A percentile compares a stretch with the other conserved stretches of the same genome.
Conservation (phyloP, 2,888 invertebrate genomes). For the Hermaeophaga mercurialis region DNA sequence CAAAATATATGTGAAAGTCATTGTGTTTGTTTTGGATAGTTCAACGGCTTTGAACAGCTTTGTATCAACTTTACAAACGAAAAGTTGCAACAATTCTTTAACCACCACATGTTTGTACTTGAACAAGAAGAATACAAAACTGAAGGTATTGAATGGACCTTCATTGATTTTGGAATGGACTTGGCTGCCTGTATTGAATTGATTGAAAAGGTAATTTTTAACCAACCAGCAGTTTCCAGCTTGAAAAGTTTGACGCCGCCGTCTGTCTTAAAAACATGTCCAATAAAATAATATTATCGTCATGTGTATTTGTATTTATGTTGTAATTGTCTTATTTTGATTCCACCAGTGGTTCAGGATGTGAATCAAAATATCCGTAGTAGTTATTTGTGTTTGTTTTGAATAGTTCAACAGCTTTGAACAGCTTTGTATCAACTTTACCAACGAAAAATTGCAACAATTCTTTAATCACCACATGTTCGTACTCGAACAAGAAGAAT, state of each 20-base stretch:
- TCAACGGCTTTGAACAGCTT: constrained; percentile 90
- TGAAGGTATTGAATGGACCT: constrained; percentile 90
- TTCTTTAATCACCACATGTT: constrained; percentile 97
- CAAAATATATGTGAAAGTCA: constrained; percentile 36
- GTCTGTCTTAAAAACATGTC: constrained; percentile 6
- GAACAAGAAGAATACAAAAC: constrained; percentile 92
- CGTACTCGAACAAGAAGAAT: constrained; percentile 92
- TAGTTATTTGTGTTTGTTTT: constrained; percentile 47
- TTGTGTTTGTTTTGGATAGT: constrained; percentile 61
- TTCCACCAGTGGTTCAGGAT: constrained; percentile 45
- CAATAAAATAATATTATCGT: constrained; percentile 4
- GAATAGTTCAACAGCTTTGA: constrained; percentile 86
- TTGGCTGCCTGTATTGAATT: constrained; percentile 83
- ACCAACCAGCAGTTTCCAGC: not conserved
- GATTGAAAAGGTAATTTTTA: constrained; percentile 79
- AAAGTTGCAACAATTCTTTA: constrained; percentile 93
- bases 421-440: constrained; percentile 93
- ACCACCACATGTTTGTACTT: constrained; percentile 92
- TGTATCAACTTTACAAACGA: constrained; percentile 95
- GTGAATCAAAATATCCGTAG: constrained; percentile 39
- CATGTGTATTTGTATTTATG: constrained; percentile 6
- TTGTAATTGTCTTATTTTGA: constrained; percentile 29
- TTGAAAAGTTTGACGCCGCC: constrained; percentile 15
- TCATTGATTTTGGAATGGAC: constrained; percentile 94
- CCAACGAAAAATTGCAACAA: constrained; percentile 91